Base-by-base conservation (phyloP, 2,113 vertebrate species). In the Dicerorhinus sumatrensis region DNA sequence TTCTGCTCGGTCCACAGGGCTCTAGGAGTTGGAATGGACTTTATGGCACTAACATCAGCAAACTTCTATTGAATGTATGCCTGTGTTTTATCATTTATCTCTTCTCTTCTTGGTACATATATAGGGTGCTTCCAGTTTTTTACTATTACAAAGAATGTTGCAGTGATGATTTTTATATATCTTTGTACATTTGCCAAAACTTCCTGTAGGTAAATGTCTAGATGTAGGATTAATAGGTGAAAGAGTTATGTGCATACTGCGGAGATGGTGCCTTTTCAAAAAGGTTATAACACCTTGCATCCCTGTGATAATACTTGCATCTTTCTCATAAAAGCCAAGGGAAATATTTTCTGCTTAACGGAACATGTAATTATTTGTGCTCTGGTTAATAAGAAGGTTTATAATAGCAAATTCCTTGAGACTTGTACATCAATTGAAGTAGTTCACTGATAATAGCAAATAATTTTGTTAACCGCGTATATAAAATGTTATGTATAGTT, bases 381-480 rank as follows among this genome's bases (percentile, higher is more conserved):
- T 92, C 46, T 83, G 8, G 5, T 87, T 79, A 79, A 63, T 56
- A 87, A 56, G 39, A 87, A 56, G 39, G 2, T 48, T 85, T 77
- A 70, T 54, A 33, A 21, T 77, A 83, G 31, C 70, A 63, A 65
- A 62, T 96, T 92, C 31, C 62, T 95, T 92, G 60, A 91, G 33
- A 95, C 25, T 31, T 9, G 25, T n/a, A 51, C 5, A 20, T 5
- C 90, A 51, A 70, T 69, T 83, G 69, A 9, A 81, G 90, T 58
- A 69, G 23, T 70, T 67, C 31, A 75, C 48, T 81, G 27, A 56
- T 77, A 54, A 89, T 9, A 31, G 21, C 33, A 76, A 72, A 89
- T 81, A 65, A 81, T 65, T 93, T 21, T 88, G 2, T 91, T 89
- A 72, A 56, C 29, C 4, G 33, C 27, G 33, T 54, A 39, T 70